phyloP scores from a whole-genome alignment of 2,888 invertebrate species.

The Patella caerulea region DNA sequence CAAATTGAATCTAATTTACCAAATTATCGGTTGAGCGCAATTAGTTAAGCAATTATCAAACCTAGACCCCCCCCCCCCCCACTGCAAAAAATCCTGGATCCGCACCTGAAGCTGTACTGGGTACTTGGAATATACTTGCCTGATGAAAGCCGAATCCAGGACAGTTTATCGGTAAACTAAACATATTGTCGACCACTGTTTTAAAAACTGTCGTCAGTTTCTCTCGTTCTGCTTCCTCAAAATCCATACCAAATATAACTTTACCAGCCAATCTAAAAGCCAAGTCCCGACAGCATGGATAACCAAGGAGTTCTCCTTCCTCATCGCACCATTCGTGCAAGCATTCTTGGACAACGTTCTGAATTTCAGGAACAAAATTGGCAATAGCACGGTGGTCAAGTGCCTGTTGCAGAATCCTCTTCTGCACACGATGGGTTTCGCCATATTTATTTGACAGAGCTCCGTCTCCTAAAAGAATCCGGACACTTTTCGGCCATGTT shows the following conservation, averaged over 20 bases:
- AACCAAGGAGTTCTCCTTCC: conserved; percentile 41
- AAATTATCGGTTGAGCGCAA: no score
- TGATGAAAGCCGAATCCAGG: conserved; percentile 31
- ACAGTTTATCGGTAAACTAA: conserved; percentile 24
- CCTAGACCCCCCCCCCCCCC: no score
- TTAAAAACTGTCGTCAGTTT: conserved; percentile 28
- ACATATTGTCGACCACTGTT: conserved; percentile 21
- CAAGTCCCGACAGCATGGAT: conserved; percentile 50
- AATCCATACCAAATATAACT: conserved; percentile 52
- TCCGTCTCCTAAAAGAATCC: conserved; percentile 51
- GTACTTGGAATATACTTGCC: conserved; percentile 13
- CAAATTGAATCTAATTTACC: no score
- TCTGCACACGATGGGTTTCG: not conserved
- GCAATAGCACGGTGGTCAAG: not conserved
- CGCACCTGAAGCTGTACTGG: no score
- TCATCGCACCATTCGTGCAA: conserved; percentile 16
- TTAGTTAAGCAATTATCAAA: no score
- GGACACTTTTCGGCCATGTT: conserved; percentile 52
- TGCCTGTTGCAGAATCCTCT: conserved; percentile 12
- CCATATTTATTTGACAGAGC: conserved; percentile 33
- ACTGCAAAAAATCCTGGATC: no score
- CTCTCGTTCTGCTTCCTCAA: conserved; percentile 26
- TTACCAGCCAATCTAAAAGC: conserved; percentile 48
- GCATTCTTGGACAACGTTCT: not conserved
- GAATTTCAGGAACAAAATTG: conserved; percentile 10